phyloP scores from a whole-genome alignment of 1,140 invertebrate species.

The Tetranychus urticae region DNA sequence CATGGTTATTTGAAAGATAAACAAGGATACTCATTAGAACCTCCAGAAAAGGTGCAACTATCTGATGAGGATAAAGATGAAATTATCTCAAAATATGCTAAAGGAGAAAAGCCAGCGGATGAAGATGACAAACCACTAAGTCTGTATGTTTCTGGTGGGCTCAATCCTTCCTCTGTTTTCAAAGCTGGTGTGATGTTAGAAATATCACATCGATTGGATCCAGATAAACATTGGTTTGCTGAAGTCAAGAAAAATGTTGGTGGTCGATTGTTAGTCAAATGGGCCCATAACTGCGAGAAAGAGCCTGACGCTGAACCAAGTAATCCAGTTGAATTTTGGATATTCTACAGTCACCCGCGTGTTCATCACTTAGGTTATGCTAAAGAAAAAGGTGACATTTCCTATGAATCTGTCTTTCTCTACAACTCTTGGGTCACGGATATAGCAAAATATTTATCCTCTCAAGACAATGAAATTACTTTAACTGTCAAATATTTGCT shows the following conservation, averaged over 20 bases:
- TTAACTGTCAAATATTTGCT: neutral
- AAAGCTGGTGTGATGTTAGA: neutral
- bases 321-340: neutral
- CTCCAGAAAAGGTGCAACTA: neutral
- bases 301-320: neutral
- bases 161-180: neutral
- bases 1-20: neutral
- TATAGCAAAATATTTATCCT: neutral
- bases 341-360: neutral
- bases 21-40: neutral
- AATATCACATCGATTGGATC: neutral
- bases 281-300: neutral
- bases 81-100: neutral
- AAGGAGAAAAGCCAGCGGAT: neutral
- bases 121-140: neutral
- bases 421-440: neutral
- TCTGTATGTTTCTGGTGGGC: neutral
- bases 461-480: neutral
- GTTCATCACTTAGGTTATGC: conserved; percentile 3
- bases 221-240: conserved; percentile 3
- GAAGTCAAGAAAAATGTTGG: neutral
- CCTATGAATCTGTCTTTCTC: neutral
- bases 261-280: neutral
- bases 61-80: neutral
- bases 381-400: neutral